A percentile compares a stretch with the other conserved stretches of the same genome.
These are phyloP conservation scores for Vannuccia rotundouncinata DNA, from an alignment of 2,888 invertebrate genomes.

Conservation along the genomic window DNA sequence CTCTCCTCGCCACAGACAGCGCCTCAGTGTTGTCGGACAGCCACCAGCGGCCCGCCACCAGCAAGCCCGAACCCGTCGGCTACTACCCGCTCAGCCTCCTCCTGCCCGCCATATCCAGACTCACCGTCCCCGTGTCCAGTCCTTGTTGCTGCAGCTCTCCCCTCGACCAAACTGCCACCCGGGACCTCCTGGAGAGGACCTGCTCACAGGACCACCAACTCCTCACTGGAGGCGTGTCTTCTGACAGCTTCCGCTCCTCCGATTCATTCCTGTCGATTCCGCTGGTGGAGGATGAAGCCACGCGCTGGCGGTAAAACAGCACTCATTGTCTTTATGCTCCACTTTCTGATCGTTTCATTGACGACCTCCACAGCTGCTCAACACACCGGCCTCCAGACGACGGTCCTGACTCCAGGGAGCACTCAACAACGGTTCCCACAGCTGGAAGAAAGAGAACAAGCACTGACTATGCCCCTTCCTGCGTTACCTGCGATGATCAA, in stretches of 20 bases:
- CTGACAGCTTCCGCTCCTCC: background rate
- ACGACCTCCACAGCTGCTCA: background rate
- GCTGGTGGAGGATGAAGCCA: background rate
- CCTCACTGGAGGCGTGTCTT: background rate
- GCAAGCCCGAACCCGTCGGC: background rate
- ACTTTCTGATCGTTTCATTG: too few relatives aligned
- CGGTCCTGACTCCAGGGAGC: background rate
- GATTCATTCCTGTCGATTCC: background rate
- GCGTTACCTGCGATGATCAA: background rate
- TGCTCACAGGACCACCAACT: background rate
- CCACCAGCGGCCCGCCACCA: background rate
- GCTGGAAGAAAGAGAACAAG: background rate
- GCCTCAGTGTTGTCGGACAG: background rate
- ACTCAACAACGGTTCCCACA: background rate
- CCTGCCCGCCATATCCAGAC: background rate
- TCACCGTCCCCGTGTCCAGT: background rate
- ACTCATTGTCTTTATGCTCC: too few relatives aligned
- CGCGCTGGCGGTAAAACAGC: too few relatives aligned
- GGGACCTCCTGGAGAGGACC: background rate
- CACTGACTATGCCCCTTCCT: background rate
- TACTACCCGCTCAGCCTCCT: background rate
- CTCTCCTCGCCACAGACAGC: background rate
- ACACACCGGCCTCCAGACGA: too few relatives aligned
- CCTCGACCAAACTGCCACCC: background rate
- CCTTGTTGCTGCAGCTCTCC: background rate